A percentile compares a stretch with the other conserved stretches of the same genome.
Evolutionary conservation across 1,140 invertebrate species (phyloP).

Genomic region (Lutraria rhynchaena): DNA sequence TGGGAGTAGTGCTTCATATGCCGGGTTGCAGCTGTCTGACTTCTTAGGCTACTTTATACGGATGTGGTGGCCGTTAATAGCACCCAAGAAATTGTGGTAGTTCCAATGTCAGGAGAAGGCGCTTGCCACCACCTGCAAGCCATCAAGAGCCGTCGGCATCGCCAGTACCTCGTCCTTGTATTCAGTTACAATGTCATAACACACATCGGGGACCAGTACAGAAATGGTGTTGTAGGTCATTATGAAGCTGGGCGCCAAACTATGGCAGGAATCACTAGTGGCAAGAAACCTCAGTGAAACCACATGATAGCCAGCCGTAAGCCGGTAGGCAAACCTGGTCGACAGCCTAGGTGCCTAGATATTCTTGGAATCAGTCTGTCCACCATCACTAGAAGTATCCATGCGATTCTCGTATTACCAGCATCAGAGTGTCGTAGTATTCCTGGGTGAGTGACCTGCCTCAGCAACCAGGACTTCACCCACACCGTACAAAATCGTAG

Average conservation of each 20-base stretch:
- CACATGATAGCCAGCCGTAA: constrained; percentile 87
- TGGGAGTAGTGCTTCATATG: no score
- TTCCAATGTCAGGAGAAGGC: no score
- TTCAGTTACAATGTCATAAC: not conserved
- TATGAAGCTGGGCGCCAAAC: not conserved
- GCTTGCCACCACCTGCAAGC: not conserved
- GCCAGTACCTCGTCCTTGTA: not conserved
- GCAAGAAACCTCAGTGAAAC: not conserved
- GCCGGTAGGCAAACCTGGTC: constrained; percentile 87
- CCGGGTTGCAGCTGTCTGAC: not conserved
- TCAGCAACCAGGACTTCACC: no score
- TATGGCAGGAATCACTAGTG: not conserved
- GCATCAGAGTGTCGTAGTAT: no score
- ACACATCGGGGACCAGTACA: not conserved
- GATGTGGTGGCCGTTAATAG: constrained; percentile 2
- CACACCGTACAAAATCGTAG: constrained; percentile 9
- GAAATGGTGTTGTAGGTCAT: constrained; percentile 3
- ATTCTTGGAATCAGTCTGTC: not conserved
- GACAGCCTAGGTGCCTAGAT: not conserved
- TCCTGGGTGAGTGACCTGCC: no score
- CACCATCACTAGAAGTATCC: not conserved
- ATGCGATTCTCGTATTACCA: no score
- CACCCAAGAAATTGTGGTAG: no score
- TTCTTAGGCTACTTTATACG: constrained; percentile 2
- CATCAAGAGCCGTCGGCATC: not conserved